phyloP scores from a whole-genome alignment of 2,113 vertebrate species.

The Pteruthius melanotis region DNA sequence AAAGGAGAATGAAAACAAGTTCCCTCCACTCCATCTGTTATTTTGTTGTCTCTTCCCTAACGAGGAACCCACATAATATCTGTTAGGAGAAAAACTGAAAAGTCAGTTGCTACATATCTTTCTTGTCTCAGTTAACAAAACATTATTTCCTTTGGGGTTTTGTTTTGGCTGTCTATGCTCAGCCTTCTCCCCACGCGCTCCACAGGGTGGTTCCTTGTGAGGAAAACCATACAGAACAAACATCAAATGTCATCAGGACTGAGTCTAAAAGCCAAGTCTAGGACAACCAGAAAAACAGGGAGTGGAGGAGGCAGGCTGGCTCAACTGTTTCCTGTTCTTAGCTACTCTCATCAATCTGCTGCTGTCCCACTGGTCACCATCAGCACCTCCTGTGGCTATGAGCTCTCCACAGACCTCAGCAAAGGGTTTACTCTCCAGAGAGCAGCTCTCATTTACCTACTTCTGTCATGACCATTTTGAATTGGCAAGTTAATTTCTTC shows the following conservation, averaged over 20 bases:
- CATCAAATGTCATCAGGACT: background rate
- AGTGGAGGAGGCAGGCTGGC: background rate
- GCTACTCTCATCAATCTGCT: background rate
- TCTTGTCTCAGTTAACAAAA: background rate
- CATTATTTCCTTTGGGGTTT: background rate
- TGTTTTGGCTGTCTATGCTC: background rate
- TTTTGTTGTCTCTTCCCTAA: background rate
- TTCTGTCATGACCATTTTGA: background rate
- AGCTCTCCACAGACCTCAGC: background rate
- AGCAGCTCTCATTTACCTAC: background rate
- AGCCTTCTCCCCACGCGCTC: accelerated
- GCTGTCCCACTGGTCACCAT: background rate
- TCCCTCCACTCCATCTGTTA: background rate
- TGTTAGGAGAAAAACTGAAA: background rate
- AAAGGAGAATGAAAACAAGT: background rate
- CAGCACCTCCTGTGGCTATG: background rate
- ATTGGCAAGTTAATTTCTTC: background rate
- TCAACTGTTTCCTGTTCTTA: background rate
- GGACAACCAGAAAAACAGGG: background rate
- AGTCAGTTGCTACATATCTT: background rate
- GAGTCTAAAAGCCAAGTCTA: background rate
- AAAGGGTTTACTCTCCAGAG: background rate
- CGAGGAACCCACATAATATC: background rate
- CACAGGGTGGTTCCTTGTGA: background rate
- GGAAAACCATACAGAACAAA: background rate